Percentiles rank a stretch among this genome's conserved stretches.
Evolutionary conservation across 2,888 invertebrate genomes (phyloP).

Genomic region (Eudemis profundana): DNA sequence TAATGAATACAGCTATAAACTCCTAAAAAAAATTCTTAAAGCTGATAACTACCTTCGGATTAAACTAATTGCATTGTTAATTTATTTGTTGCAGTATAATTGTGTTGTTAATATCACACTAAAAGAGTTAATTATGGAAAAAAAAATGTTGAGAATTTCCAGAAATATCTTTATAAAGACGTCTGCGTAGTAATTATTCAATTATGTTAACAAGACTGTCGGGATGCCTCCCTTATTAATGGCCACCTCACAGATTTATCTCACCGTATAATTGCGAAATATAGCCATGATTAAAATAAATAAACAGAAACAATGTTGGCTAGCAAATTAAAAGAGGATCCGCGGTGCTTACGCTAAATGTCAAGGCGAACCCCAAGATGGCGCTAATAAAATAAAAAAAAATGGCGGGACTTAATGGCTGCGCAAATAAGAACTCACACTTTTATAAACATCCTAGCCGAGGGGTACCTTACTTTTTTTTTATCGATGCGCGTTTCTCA

Average conservation of each 20-base stretch:
- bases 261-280: slow-evolving; percentile 38
- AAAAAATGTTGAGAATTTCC: slow-evolving; percentile 23
- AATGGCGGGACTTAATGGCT: slow-evolving; percentile 53
- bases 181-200: slow-evolving; percentile 35
- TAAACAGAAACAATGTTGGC: slow-evolving; percentile 43
- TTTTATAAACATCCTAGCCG: slow-evolving; percentile 32
- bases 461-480: slow-evolving; percentile 19
- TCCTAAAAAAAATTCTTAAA: neutral
- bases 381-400: slow-evolving; percentile 61
- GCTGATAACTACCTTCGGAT: neutral
- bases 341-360: slow-evolving; percentile 65
- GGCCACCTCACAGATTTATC: slow-evolving; percentile 37
- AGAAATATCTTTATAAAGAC: slow-evolving; percentile 32
- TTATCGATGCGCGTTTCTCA: slow-evolving; percentile 36
- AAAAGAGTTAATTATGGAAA: neutral
- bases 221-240: slow-evolving; percentile 29
- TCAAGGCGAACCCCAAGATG: slow-evolving; percentile 71
- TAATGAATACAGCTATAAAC: too few relatives aligned
- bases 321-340: slow-evolving; percentile 65
- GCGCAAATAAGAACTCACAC: slow-evolving; percentile 34
- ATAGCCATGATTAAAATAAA: slow-evolving; percentile 41
- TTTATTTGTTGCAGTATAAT: neutral
- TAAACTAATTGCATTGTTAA: neutral
- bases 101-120: neutral
- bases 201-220: slow-evolving; percentile 42